Evolutionary conservation across 2,888 invertebrate species (phyloP).

Genomic region (Campaea margaritaria): DNA sequence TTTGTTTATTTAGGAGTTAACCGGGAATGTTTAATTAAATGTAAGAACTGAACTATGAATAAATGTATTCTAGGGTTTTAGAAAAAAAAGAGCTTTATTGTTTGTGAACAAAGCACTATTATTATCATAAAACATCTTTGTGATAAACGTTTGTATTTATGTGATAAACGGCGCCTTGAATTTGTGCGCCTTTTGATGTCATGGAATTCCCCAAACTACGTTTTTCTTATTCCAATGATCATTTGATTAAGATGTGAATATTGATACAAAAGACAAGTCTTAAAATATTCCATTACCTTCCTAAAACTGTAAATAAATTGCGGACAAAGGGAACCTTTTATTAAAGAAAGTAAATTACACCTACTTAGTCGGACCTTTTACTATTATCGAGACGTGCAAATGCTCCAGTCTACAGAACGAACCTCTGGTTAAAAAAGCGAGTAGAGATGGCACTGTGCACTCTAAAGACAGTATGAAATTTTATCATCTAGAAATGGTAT

Average conservation of each 20-base stretch:
- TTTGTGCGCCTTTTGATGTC: no score
- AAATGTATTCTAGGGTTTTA: no score
- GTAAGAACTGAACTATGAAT: background rate
- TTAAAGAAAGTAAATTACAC: conserved; percentile 25
- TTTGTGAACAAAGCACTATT: no score
- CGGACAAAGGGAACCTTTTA: conserved; percentile 11
- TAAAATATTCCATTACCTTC: background rate
- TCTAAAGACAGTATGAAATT: conserved; percentile 14
- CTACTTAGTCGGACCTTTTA: conserved; percentile 24
- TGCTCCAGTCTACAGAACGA: conserved; percentile 18
- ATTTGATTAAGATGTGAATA: background rate
- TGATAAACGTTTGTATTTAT: no score
- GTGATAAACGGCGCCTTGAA: no score
- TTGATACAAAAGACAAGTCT: no score
- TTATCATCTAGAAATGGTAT: background rate
- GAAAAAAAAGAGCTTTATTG: no score
- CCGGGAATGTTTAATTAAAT: conserved; percentile 3
- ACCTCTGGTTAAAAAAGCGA: conserved; percentile 15
- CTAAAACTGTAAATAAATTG: conserved; percentile 7
- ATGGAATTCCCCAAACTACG: no score
- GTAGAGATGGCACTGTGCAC: conserved; percentile 4
- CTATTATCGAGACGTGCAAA: conserved; percentile 29
- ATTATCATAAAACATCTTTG: no score
- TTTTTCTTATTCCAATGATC: no score
- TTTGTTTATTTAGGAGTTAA: conserved; percentile 27